phyloP scores from a whole-genome alignment of 2,888 invertebrate species.

The Lepidochitona cinerea region DNA sequence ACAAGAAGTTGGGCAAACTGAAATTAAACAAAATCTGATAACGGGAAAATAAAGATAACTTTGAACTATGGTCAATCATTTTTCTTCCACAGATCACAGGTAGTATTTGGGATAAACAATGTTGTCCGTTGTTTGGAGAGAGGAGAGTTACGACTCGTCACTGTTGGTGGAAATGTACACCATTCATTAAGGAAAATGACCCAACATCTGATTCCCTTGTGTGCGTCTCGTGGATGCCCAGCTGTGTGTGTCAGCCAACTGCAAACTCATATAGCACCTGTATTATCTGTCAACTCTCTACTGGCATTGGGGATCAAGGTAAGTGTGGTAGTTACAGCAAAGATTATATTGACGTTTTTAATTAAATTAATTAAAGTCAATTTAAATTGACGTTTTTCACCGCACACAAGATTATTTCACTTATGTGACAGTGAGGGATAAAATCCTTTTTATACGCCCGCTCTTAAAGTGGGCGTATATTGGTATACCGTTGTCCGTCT shows the following conservation, averaged over 20 bases:
- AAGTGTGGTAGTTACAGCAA: no score
- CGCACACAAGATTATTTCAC: no score
- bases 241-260: conserved; percentile 32
- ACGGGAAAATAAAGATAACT: neutral
- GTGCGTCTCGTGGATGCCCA: conserved; percentile 30
- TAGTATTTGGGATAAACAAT: conserved; percentile 27
- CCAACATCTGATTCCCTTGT: conserved; percentile 35
- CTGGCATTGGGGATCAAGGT: conserved; percentile 28
- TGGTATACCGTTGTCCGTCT: no score
- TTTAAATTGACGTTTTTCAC: no score
- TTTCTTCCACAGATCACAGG: conserved; percentile 31
- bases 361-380: no score
- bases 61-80: neutral
- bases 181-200: conserved; percentile 26
- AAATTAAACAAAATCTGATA: no score
- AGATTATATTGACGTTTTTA: no score
- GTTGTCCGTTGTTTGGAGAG: conserved; percentile 35
- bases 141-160: conserved; percentile 30
- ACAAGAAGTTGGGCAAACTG: no score
- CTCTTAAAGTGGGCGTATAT: no score
- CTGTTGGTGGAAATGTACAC: conserved; percentile 31
- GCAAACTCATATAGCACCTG: conserved; percentile 2
- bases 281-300: conserved; percentile 11
- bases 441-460: no score
- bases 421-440: no score